Evolutionary conservation across 2,888 invertebrate genomes (phyloP), one percentile per base, ranked within the genome.

Genomic region (Hololepta plana): DNA sequence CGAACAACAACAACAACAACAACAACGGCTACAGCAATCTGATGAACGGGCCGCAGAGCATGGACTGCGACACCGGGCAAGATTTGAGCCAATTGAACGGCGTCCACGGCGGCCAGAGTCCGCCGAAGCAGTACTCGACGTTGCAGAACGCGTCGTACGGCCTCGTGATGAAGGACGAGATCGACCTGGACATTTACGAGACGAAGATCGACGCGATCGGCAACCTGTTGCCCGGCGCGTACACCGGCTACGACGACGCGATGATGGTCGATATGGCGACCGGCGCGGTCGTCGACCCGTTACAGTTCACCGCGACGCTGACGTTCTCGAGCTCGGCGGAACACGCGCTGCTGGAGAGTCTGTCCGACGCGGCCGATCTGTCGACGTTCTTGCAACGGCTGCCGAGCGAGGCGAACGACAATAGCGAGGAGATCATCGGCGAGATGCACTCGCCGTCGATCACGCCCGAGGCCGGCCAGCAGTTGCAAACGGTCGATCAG

Each of bases 91-190:
- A 42, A 33, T 36, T 51, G 38, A 67, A 54, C 56, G 62, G 56
- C 21, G 50, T 58, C 50, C n/a, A n/a, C n/a, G 49, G 57, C 39
- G 36, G 58, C 47, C 46, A 54, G 39, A 51, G 49, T 40, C 46
- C 58, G 26, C 50, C 56, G 15, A 79, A 79, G 51, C 74, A 76
- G 47, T 80, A 79, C 57, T 77, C 79, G 4, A 60, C 80, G 31
- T 62, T 81, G 47, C 79, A 79, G 51, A 84, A 72, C 40, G 79
- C 82, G 36, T 76, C 77, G 8, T 84, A 82, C 41, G 80, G 82
- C 20, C 55, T 76, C 43, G 66, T 75, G 29, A 59, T 84, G 34
- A 81, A 84, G 55, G 77, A 84, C 44, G 80, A 81, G 47, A 73
- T 74, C 31, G 77, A 79, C 42, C 50, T 71, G 23, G 76, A 77